Evolutionary conservation across 2,888 invertebrate species (phyloP).

Genomic region (Campopleginae sp.): DNA sequence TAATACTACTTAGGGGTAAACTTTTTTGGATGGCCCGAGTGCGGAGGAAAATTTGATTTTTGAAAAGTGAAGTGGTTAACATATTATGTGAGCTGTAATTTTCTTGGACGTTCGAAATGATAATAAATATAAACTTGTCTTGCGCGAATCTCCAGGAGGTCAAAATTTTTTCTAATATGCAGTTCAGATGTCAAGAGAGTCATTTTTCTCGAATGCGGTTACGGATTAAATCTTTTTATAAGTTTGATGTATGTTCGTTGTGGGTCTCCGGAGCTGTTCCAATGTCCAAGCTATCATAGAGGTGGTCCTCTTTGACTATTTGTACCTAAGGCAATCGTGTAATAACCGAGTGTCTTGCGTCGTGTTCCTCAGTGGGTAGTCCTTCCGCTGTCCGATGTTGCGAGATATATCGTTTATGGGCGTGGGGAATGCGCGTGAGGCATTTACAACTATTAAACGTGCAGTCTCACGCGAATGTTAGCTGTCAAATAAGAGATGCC

Average conservation of each 20-base stretch:
- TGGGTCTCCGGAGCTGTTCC: conserved; percentile 28
- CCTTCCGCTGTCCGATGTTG: conserved; percentile 71
- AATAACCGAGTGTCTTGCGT: conserved; percentile 65
- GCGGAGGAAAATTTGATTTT: background rate
- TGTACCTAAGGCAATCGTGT: conserved; percentile 55
- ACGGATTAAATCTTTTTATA: background rate
- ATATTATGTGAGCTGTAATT: background rate
- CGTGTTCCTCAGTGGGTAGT: conserved; percentile 73
- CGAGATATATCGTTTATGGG: conserved; percentile 77
- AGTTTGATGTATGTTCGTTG: conserved; percentile 35
- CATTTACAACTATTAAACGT: conserved; percentile 62
- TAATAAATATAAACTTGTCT: conserved; percentile 17
- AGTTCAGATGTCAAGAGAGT: conserved; percentile 21
- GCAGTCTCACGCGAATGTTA: conserved; percentile 56
- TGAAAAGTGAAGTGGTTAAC: background rate
- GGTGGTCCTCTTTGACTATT: conserved; percentile 53
- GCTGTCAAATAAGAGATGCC: conserved; percentile 69
- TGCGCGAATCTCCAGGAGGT: conserved; percentile 5
- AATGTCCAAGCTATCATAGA: conserved; percentile 31
- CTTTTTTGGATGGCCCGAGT: background rate
- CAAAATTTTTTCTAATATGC: background rate
- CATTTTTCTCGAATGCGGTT: background rate
- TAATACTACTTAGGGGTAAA: background rate
- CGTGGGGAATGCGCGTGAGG: conserved; percentile 73
- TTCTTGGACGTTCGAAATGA: background rate